A percentile compares a stretch with the other conserved stretches of the same genome.
Evolutionary conservation across 2,113 vertebrate species (phyloP).

Genomic region (Petromus typicus): DNA sequence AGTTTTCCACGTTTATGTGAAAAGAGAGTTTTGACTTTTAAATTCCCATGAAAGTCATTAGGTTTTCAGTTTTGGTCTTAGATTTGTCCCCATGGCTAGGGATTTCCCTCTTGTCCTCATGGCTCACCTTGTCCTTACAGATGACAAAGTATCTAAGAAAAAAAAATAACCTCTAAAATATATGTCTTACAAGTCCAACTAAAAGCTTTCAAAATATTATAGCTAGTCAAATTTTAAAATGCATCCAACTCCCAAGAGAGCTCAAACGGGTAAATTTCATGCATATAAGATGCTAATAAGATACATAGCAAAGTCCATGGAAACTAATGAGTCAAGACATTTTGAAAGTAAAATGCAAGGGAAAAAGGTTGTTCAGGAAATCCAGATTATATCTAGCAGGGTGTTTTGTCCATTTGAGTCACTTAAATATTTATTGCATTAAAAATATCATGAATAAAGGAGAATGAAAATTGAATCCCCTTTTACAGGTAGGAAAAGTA

Average conservation of each 20-base stretch:
- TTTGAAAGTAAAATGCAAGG: slow-evolving; percentile 74
- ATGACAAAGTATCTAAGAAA: not conserved
- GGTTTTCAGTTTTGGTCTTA: slow-evolving; percentile 40
- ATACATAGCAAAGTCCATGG: slow-evolving; percentile 63
- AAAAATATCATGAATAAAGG: slow-evolving; percentile 62
- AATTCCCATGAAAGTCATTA: slow-evolving; percentile 24
- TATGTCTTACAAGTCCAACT: slow-evolving; percentile 56
- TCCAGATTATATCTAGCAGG: slow-evolving; percentile 69
- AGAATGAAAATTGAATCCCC: not conserved
- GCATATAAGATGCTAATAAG: slow-evolving; percentile 71
- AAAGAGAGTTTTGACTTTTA: slow-evolving; percentile 27
- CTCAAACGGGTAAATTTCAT: slow-evolving; percentile 74
- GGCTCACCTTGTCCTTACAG: not conserved
- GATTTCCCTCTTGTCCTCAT: not conserved
- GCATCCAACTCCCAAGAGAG: slow-evolving; percentile 55
- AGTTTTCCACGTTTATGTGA: not conserved
- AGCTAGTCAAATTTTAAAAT: slow-evolving; percentile 69
- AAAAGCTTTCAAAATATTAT: slow-evolving; percentile 59
- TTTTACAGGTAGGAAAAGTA: slow-evolving; percentile 50
- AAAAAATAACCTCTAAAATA: slow-evolving; percentile 54
- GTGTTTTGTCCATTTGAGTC: slow-evolving; percentile 56
- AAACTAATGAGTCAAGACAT: slow-evolving; percentile 69
- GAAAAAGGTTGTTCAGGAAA: slow-evolving; percentile 59
- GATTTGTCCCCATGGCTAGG: not conserved
- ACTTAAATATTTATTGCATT: slow-evolving; percentile 72